These are phyloP conservation scores for Pygmarrhopalites habei DNA, from an alignment of 1,140 invertebrate genomes.

Conservation along the genomic window DNA sequence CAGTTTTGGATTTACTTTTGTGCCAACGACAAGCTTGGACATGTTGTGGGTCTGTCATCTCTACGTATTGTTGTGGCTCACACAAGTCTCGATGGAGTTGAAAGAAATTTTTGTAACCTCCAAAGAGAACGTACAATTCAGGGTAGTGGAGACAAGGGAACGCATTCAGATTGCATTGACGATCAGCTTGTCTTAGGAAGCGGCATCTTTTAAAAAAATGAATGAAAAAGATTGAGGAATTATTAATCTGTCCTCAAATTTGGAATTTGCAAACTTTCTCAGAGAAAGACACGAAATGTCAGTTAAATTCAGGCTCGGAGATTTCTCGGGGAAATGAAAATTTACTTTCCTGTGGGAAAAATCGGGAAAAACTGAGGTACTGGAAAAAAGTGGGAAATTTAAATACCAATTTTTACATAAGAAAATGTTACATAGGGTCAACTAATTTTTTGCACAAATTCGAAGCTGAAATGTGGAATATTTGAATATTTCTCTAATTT, in stretches of 20 bases:
- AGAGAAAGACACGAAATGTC: conserved; percentile 9
- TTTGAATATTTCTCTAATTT: too few relatives aligned
- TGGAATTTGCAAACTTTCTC: background rate
- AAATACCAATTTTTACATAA: too few relatives aligned
- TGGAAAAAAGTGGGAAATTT: too few relatives aligned
- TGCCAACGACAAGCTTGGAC: conserved; percentile 53
- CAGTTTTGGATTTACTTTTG: conserved; percentile 66
- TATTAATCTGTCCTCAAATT: background rate
- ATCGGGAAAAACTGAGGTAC: too few relatives aligned
- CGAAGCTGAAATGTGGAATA: too few relatives aligned
- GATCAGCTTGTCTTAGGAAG: conserved; percentile 74
- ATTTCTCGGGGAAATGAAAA: too few relatives aligned
- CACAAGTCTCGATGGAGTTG: conserved; percentile 47
- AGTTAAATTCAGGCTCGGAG: too few relatives aligned
- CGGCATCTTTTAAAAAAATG: conserved; percentile 57
- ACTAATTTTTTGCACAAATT: too few relatives aligned
- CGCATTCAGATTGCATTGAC: conserved; percentile 67
- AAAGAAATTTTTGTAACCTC: conserved; percentile 90
- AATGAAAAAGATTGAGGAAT: too few relatives aligned
- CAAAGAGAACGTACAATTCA: conserved; percentile 81
- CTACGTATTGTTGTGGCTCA: conserved; percentile 5
- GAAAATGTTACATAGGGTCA: too few relatives aligned
- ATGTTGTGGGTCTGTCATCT: conserved; percentile 1
- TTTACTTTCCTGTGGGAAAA: too few relatives aligned
- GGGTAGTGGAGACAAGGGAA: conserved; percentile 87